Evolutionary conservation across 2,888 invertebrate genomes (phyloP).

Genomic region (Orthonychiurus folsomi): DNA sequence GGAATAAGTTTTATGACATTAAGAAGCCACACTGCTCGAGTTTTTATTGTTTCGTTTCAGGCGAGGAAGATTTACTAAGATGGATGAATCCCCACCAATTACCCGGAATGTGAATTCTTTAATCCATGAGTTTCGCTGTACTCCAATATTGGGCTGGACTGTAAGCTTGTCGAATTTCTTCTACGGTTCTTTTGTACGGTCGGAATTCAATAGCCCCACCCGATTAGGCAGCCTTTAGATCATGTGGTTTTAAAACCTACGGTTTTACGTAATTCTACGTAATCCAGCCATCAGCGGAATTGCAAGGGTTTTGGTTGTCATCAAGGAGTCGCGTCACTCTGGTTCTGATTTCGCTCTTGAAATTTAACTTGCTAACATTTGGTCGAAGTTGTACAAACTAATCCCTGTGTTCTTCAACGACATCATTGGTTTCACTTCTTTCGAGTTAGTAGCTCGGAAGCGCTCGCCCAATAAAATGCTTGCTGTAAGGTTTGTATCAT

Average conservation of each 20-base stretch:
- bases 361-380: background rate
- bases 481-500: background rate
- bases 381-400: background rate
- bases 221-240: background rate
- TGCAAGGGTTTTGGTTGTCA: background rate
- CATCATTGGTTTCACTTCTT: background rate
- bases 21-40: background rate
- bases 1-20: background rate
- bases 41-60: background rate
- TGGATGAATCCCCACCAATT: background rate
- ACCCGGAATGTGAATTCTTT: background rate
- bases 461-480: background rate
- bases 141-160: background rate
- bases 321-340: background rate
- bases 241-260: background rate
- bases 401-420: background rate
- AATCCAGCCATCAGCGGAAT: background rate
- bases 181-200: background rate
- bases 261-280: background rate
- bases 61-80: background rate
- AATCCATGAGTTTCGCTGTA: background rate
- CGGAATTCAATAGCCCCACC: background rate
- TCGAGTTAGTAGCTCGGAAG: background rate
- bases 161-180: background rate
- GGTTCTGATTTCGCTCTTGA: background rate